These are phyloP conservation scores for Anomalospiza imberbis DNA, from an alignment of 2,797 vertebrate genomes.

Conservation along the genomic window DNA sequence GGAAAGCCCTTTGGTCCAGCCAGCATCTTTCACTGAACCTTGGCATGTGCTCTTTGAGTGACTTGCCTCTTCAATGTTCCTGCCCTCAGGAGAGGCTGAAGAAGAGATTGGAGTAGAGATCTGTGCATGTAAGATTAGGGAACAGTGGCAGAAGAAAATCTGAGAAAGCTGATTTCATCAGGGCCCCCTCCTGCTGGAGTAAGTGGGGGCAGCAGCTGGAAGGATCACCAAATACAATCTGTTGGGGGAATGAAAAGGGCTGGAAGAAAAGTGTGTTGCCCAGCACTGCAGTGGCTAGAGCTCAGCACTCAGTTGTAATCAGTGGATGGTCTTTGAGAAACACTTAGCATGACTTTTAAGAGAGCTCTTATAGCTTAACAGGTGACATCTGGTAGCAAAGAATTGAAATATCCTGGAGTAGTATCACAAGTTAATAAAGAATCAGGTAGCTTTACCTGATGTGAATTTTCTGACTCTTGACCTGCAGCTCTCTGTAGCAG, in stretches of 20 bases:
- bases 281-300: neutral
- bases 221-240: neutral
- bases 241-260: neutral
- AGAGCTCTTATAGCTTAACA: neutral
- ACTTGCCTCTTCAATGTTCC: neutral
- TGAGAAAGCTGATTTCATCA: neutral
- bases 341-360: neutral
- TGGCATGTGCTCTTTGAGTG: neutral
- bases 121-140: neutral
- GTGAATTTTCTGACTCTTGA: neutral
- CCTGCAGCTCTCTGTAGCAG: neutral
- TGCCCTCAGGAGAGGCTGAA: neutral
- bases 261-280: neutral
- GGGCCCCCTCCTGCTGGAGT: neutral
- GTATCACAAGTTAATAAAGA: neutral
- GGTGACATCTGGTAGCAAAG: neutral
- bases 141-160: neutral
- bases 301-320: neutral
- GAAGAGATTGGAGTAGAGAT: neutral
- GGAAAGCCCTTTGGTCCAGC: neutral
- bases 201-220: fast-evolving
- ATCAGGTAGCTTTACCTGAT: neutral
- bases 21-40: neutral
- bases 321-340: neutral
- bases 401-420: neutral